Evolutionary conservation across 2,888 invertebrate species (phyloP).

Genomic region (Hemithea aestivaria): DNA sequence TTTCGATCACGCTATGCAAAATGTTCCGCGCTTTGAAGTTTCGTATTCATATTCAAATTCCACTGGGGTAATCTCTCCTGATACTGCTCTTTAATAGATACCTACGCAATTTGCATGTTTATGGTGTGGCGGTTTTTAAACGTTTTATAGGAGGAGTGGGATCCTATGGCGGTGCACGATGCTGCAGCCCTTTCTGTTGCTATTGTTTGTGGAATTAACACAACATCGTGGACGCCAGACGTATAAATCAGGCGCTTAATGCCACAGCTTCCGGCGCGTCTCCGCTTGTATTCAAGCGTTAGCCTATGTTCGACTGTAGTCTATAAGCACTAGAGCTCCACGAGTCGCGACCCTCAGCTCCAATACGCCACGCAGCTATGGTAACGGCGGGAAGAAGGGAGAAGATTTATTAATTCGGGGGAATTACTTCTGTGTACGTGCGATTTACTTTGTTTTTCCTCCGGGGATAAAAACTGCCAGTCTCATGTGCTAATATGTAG

Average conservation of each 20-base stretch:
- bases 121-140: conserved; percentile 40
- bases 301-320: conserved; percentile 47
- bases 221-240: conserved; percentile 63
- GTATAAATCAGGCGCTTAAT: conserved; percentile 73
- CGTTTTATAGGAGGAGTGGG: conserved; percentile 35
- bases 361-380: conserved; percentile 25
- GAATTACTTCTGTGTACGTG: conserved; percentile 47
- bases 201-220: conserved; percentile 64
- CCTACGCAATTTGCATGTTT: conserved; percentile 54
- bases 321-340: conserved; percentile 7
- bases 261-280: conserved; percentile 70
- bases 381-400: conserved; percentile 52
- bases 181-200: conserved; percentile 40
- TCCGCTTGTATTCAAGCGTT: conserved; percentile 54
- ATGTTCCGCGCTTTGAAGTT: conserved; percentile 22
- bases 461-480: conserved; percentile 9
- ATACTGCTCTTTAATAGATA: conserved; percentile 39
- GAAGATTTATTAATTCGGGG: conserved; percentile 62
- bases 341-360: conserved; percentile 16
- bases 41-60: conserved; percentile 51
- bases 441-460: conserved; percentile 24
- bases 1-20: conserved; percentile 19
- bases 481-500: conserved; percentile 9
- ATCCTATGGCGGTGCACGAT: conserved; percentile 29
- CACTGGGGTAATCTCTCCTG: conserved; percentile 43